These are phyloP conservation scores for Trichogramma evanescens DNA, from an alignment of 2,888 invertebrate species.

Conservation along the genomic window DNA sequence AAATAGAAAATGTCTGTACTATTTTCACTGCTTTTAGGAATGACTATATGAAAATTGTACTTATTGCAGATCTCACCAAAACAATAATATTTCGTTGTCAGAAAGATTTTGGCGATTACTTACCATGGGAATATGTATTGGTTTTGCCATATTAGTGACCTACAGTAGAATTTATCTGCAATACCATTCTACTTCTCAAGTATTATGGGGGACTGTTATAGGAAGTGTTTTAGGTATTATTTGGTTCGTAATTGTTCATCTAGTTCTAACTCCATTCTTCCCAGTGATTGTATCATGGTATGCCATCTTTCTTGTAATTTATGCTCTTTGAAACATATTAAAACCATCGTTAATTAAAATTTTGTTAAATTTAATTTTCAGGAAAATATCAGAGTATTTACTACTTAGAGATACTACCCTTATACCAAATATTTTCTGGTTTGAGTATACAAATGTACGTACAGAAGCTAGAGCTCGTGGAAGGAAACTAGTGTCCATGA, in stretches of 20 bases:
- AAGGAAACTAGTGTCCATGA: constrained; percentile 73
- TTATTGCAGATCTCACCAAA: constrained; percentile 67
- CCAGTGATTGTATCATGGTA: constrained; percentile 80
- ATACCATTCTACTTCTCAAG: constrained; percentile 79
- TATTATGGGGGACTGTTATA: constrained; percentile 68
- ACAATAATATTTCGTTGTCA: constrained; percentile 70
- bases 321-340: background rate
- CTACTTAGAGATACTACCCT: constrained; percentile 81
- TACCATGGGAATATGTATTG: constrained; percentile 57
- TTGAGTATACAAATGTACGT: constrained; percentile 82
- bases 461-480: constrained; percentile 75
- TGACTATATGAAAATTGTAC: constrained; percentile 5
- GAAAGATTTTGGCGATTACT: constrained; percentile 67
- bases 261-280: constrained; percentile 75
- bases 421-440: constrained; percentile 89
- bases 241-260: constrained; percentile 78
- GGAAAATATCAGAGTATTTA: constrained; percentile 78
- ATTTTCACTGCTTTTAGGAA: background rate
- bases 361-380: constrained; percentile 45
- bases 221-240: constrained; percentile 67
- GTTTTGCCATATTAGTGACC: constrained; percentile 57
- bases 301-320: constrained; percentile 41
- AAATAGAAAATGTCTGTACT: constrained; percentile 30
- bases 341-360: background rate
- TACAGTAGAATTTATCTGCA: constrained; percentile 74